phyloP scores from a whole-genome alignment of 2,797 vertebrate genomes.

The Euthynnus affinis region DNA sequence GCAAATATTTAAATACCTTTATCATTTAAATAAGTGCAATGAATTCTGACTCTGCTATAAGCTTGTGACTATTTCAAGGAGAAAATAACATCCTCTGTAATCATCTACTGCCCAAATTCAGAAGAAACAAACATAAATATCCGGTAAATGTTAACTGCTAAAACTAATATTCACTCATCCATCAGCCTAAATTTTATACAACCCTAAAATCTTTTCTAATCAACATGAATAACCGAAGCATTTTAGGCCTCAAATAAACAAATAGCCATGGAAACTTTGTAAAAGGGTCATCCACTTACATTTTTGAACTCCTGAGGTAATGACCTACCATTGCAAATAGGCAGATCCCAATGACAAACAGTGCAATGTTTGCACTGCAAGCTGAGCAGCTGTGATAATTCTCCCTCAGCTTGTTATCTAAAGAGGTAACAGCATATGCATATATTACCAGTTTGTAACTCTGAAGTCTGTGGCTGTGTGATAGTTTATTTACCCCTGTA shows the following conservation, averaged over 20 bases:
- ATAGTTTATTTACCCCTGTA: constrained; percentile 12
- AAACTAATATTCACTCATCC: constrained; percentile 23
- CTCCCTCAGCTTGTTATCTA: constrained; percentile 54
- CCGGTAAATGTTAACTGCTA: constrained; percentile 25
- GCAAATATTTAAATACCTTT: constrained; percentile 46
- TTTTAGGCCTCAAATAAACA: constrained; percentile 15
- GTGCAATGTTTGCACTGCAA: constrained; percentile 67
- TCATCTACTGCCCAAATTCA: constrained; percentile 30
- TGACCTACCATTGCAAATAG: constrained; percentile 68
- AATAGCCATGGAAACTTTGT: constrained; percentile 47
- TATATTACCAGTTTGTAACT: constrained; percentile 29
- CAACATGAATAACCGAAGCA: constrained; percentile 23
- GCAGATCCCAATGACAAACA: constrained; percentile 71
- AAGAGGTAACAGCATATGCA: constrained; percentile 62
- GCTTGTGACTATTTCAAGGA: constrained; percentile 52
- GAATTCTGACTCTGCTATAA: constrained; percentile 29
- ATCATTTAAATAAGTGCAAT: constrained; percentile 37
- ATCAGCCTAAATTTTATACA: constrained; percentile 18
- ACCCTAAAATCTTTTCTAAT: constrained; percentile 30
- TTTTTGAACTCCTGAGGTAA: constrained; percentile 56
- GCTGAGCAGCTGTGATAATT: constrained; percentile 76
- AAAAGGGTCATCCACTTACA: constrained; percentile 53
- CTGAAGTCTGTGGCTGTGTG: constrained; percentile 11
- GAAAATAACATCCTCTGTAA: constrained; percentile 32
- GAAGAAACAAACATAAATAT: constrained; percentile 42